These are phyloP conservation scores for Tetragnatha montana DNA, from an alignment of 2,888 invertebrate genomes.

Conservation along the genomic window DNA sequence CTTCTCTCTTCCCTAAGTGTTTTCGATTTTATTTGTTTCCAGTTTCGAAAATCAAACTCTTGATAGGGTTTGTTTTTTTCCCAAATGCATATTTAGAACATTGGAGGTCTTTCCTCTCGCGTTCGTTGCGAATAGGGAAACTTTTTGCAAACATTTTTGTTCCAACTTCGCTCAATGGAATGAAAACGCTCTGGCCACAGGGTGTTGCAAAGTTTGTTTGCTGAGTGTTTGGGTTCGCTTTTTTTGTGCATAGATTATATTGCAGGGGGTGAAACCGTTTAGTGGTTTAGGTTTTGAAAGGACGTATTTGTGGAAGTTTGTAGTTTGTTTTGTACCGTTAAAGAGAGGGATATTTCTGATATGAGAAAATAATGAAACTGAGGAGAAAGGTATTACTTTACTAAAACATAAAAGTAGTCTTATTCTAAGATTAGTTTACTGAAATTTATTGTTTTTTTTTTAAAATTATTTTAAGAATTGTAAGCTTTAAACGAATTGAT, in stretches of 20 bases:
- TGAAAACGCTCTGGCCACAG: not conserved
- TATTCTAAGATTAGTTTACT: no score
- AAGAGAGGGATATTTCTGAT: no score
- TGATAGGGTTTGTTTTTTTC: conserved; percentile 56
- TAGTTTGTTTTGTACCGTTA: no score
- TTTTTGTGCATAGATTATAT: not conserved
- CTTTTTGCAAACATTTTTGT: conserved; percentile 39
- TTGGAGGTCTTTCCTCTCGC: conserved; percentile 7
- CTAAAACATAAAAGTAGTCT: no score
- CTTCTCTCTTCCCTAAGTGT: conserved; percentile 35
- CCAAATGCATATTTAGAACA: conserved; percentile 29
- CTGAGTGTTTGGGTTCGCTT: not conserved
- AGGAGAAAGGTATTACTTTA: no score
- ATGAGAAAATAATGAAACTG: no score
- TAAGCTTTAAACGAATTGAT: no score
- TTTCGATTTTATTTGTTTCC: conserved; percentile 47
- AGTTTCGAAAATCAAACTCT: conserved; percentile 64
- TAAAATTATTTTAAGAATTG: no score
- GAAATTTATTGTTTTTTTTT: no score
- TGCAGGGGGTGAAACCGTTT: not conserved
- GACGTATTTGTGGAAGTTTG: no score
- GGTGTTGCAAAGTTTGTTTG: not conserved
- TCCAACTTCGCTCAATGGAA: conserved; percentile 20
- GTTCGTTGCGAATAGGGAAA: conserved; percentile 7
- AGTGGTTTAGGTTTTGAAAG: not conserved